Percentiles rank a stretch among this genome's conserved stretches.
Evolutionary conservation across 2,888 invertebrate genomes (phyloP).

Genomic region (Oxyscelio sp.): DNA sequence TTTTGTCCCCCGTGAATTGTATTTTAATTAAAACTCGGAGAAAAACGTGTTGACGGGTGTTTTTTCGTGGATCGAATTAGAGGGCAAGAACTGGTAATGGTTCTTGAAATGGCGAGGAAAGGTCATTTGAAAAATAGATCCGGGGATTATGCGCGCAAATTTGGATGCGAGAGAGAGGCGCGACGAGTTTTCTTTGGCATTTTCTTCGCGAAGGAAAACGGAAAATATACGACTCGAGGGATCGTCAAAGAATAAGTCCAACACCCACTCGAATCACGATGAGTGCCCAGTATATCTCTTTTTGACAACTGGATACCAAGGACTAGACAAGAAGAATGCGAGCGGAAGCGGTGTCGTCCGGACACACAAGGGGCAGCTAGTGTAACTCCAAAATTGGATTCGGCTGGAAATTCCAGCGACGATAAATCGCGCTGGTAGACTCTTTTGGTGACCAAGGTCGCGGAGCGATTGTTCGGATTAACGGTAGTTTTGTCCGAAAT

Average conservation of each 20-base stretch:
- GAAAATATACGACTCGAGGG: conserved; percentile 46
- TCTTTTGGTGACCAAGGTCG: conserved; percentile 63
- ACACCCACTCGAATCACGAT: conserved; percentile 72
- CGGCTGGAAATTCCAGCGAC: conserved; percentile 83
- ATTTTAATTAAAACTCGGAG: conserved; percentile 57
- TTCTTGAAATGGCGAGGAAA: neutral
- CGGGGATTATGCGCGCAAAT: conserved; percentile 1
- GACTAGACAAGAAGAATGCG: conserved; percentile 77
- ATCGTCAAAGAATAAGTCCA: conserved; percentile 68
- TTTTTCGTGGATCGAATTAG: too few relatives aligned
- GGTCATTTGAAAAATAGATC: conserved; percentile 29
- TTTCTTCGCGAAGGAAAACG: conserved; percentile 13
- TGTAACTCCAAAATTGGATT: conserved; percentile 87
- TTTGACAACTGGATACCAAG: conserved; percentile 83
- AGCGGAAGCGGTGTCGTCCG: conserved; percentile 65
- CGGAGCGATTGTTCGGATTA: conserved; percentile 33
- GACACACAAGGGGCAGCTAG: conserved; percentile 72
- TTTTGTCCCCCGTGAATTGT: conserved; percentile 49
- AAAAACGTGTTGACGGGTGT: conserved; percentile 60
- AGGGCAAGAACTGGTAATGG: too few relatives aligned
- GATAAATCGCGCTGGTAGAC: conserved; percentile 82
- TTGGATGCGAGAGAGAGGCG: neutral
- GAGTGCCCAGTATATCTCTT: conserved; percentile 81
- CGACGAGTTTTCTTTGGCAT: conserved; percentile 16
- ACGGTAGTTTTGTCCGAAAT: conserved; percentile 26